These are phyloP conservation scores for Paramormyrops kingsleyae DNA, from an alignment of 2,113 vertebrate genomes.

Conservation along the genomic window DNA sequence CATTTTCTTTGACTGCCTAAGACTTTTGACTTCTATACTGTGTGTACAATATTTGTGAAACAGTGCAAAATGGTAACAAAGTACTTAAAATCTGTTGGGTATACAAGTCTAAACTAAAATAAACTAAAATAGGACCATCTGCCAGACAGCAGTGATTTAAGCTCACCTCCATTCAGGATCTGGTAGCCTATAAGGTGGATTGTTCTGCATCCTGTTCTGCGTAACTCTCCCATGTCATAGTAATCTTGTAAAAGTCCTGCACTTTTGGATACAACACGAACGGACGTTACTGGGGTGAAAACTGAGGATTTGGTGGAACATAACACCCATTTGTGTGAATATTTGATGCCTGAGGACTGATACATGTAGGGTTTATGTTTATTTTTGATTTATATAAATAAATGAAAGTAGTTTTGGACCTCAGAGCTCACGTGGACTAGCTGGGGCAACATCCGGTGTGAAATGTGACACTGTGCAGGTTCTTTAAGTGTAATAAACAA, in stretches of 20 bases:
- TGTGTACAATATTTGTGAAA: background rate
- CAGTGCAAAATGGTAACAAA: background rate
- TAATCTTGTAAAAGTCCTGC: background rate
- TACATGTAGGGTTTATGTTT: background rate
- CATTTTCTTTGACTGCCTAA: background rate
- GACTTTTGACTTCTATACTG: background rate
- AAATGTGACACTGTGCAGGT: background rate
- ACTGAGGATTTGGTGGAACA: conserved; percentile 9
- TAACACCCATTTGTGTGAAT: conserved; percentile 14
- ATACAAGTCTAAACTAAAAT: background rate
- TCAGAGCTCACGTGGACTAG: background rate
- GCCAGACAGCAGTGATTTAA: background rate
- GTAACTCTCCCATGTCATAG: background rate
- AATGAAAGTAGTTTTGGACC: background rate
- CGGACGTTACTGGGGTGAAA: background rate
- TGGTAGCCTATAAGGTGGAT: background rate
- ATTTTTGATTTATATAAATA: background rate
- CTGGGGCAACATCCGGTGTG: background rate
- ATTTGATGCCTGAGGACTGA: conserved; percentile 4
- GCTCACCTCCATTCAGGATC: background rate
- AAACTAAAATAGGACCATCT: background rate
- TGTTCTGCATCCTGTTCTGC: background rate
- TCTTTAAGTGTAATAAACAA: background rate
- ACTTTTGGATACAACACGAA: conserved; percentile 8
- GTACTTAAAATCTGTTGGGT: background rate